Percentiles rank a stretch among this genome's conserved stretches.
These are phyloP conservation scores for Podiceps cristatus DNA, from an alignment of 2,113 vertebrate genomes.

Conservation along the genomic window DNA sequence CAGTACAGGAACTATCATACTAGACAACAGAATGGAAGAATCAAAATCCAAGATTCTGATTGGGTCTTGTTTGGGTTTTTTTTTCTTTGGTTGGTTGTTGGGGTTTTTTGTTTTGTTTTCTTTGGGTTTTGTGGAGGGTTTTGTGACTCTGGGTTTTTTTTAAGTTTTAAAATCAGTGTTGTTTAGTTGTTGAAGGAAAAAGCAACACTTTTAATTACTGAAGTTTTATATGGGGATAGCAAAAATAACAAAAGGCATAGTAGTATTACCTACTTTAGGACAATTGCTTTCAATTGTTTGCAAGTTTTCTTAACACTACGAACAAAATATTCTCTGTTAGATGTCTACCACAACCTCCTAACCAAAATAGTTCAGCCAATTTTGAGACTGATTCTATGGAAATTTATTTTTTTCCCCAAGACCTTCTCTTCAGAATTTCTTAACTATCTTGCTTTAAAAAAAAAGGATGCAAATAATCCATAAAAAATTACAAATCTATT, in stretches of 20 bases:
- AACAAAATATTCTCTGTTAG: not conserved
- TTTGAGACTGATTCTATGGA: not conserved
- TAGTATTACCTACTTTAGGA: not conserved
- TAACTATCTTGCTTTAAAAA: not conserved
- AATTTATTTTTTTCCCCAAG: not conserved
- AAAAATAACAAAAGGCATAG: not conserved
- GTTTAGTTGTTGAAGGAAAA: not conserved
- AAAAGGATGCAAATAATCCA: not conserved
- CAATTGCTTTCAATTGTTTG: not conserved
- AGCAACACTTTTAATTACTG: not conserved
- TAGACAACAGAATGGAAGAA: not conserved
- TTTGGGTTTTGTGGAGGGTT: no score
- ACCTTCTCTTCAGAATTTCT: not conserved
- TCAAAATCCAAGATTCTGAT: not conserved
- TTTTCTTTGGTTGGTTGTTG: no score
- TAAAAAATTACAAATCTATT: not conserved
- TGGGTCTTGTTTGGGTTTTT: no score
- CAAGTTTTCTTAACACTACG: not conserved
- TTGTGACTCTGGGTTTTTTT: not conserved
- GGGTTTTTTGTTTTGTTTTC: no score
- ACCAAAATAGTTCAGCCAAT: not conserved
- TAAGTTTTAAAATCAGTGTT: not conserved
- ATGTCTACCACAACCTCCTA: not conserved
- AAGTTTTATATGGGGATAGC: not conserved
- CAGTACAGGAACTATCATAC: not conserved